These are phyloP conservation scores for Deilephila porcellus DNA, from an alignment of 2,888 invertebrate genomes.

Conservation along the genomic window DNA sequence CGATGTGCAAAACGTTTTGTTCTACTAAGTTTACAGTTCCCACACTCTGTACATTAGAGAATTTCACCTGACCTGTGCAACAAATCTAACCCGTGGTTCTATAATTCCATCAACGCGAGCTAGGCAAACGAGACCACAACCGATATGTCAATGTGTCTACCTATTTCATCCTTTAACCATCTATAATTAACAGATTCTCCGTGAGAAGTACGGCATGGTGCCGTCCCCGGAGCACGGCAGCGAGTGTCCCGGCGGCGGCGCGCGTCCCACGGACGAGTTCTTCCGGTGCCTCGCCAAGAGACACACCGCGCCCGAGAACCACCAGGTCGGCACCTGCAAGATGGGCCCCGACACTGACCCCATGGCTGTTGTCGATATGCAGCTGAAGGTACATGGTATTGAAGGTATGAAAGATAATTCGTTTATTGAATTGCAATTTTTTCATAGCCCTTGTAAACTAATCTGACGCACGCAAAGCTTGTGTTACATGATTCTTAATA, in stretches of 20 bases:
- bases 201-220: conserved; percentile 84
- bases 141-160: no score
- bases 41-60: no score
- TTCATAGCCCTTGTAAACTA: no score
- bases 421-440: no score
- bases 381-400: conserved; percentile 87
- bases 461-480: no score
- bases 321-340: conserved; percentile 92
- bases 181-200: conserved; percentile 66
- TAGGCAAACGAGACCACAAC: no score
- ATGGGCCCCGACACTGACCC: conserved; percentile 90
- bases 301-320: conserved; percentile 92
- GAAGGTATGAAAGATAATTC: conserved; percentile 65
- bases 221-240: conserved; percentile 76
- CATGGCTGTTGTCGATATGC: conserved; percentile 90
- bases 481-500: no score
- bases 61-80: no score
- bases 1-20: no score
- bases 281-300: conserved; percentile 89
- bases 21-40: no score
- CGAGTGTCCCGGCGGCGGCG: conserved; percentile 74
- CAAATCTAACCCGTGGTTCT: no score
- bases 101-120: no score
- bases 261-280: conserved; percentile 87
- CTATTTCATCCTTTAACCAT: not conserved